Evolutionary conservation across 2,888 invertebrate species (phyloP), one percentile per base, ranked within the genome.

Genomic region (Aethes cnicana): DNA sequence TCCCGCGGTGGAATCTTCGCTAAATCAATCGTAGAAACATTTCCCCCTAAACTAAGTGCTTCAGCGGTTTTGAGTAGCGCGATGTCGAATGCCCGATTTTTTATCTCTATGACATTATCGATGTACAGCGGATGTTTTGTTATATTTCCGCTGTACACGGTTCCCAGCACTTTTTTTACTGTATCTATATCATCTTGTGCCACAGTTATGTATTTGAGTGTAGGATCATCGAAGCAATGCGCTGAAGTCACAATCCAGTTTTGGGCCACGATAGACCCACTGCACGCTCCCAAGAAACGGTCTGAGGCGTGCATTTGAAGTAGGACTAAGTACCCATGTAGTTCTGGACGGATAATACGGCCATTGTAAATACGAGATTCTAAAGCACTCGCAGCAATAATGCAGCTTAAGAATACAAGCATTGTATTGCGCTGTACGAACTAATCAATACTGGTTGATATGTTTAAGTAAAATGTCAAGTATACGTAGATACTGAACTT

Each of bases 201-300:
- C 5, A 52, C 37, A 3, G 6, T 39, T 2, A 52, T 5, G 0
- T 9, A 17, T 20, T 37, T 4, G n/a, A n/a, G n/a, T 9, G 17
- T 12, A 4, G 4, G 0, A 14, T 4, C 0, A 1, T 16, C 8
- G 18, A 71, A 58, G 30, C 72, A 72, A 39, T 72, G 70, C 9
- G 66, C 69, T 0, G 71, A 55, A 5, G 63, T 62, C 26, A 71
- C 37, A 8, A 72, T 56, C 68, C 68, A 68, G 0, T 37, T 26
- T 3, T 50, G n/a, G 17, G 42, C 52, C 32, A 72, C 37, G 2
- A 71, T 64, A 3, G 70, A 70, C 9, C 67, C 71, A 39, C 66
- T 69, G 23, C 68, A 72, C 3, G 7, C 8, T 6, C 6, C 16
- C 7, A 6, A 12, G n/a, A 11, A 3, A 26, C 11, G 8, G 4